Conservation (phyloP, 2,113 vertebrate species). For the Trematomus loennbergii region DNA sequence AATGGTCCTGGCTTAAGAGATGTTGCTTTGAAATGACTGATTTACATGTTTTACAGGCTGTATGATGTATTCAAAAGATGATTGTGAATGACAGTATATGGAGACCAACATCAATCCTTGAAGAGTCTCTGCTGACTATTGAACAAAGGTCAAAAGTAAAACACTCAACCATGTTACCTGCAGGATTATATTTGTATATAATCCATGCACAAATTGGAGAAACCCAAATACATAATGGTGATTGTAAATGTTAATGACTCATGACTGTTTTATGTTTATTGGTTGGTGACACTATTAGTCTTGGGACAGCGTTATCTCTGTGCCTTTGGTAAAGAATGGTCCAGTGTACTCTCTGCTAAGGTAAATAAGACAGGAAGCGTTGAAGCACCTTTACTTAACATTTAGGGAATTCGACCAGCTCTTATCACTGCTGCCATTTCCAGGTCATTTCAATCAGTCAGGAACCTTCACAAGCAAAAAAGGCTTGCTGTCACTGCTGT, state of each 20-base stretch:
- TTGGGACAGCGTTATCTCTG: background rate
- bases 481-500: conserved; percentile 12
- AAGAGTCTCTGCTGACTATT: conserved; percentile 15
- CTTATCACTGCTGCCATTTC: no score
- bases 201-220: conserved; percentile 6
- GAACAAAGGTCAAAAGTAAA: conserved; percentile 34
- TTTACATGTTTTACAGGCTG: conserved; percentile 6
- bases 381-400: no score
- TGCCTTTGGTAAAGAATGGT: no score
- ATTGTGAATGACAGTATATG: conserved; percentile 35
- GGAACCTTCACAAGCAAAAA: no score
- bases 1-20: conserved; percentile 1
- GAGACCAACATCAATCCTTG: conserved; percentile 20
- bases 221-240: rapidly evolving
- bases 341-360: no score
- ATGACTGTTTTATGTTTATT: background rate
- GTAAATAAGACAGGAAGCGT: no score
- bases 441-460: no score
- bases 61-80: conserved; percentile 9
- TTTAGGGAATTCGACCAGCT: no score
- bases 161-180: conserved; percentile 11
- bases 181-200: conserved; percentile 14
- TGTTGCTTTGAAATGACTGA: conserved; percentile 37
- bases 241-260: conserved; percentile 7
- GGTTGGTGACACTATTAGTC: background rate